Evolutionary conservation across 2,888 invertebrate genomes (phyloP), one percentile per base, ranked within the genome.

Genomic region (Tuta absoluta): DNA sequence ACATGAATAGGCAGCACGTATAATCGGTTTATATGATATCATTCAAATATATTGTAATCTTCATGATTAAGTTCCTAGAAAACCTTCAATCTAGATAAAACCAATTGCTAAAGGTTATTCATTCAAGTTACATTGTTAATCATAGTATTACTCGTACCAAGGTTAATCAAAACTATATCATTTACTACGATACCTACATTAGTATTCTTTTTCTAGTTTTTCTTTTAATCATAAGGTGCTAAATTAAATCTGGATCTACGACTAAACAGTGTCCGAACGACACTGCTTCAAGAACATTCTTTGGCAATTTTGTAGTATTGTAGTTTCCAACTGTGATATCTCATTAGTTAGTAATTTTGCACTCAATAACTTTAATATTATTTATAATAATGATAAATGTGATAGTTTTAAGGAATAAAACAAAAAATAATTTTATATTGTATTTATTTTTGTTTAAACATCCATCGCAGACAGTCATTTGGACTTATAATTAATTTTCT

Each of bases 391-490:
- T 58, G 0, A 63, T 49, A 38, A 62, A 62, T 65, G 23, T 60
- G 60, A 59, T 63, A 62, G 24, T 23, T 41, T 33, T 60, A 56
- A 53, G 24, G 14, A 72, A 70, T 69, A 67, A 68, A 72, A 68
- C 65, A 66, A 66, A 61, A 51, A 57, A 64, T 66, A 67, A 67
- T 70, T 68, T 65, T 66, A 69, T 33, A 57, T 68, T 71, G 69
- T 71, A 69, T 73, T 72, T 62, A 63, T 70, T 71, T 68, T 72
- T 65, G 71, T 78, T 77, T 78, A 77, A 76, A 80, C 79, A 79
- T 77, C 73, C 75, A 75, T 74, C 73, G 66, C 75, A 68, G 77
- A 81, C 79, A 80, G 76, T 79, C 79, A 72, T 78, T 79, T 74
- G 75, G 71, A 71, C 76, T 73, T 80, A 79, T 60, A 69, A 70